A percentile compares a stretch with the other conserved stretches of the same genome.
Evolutionary conservation across 1,140 invertebrate genomes (phyloP).

Genomic region (Drosophila kanapiae): DNA sequence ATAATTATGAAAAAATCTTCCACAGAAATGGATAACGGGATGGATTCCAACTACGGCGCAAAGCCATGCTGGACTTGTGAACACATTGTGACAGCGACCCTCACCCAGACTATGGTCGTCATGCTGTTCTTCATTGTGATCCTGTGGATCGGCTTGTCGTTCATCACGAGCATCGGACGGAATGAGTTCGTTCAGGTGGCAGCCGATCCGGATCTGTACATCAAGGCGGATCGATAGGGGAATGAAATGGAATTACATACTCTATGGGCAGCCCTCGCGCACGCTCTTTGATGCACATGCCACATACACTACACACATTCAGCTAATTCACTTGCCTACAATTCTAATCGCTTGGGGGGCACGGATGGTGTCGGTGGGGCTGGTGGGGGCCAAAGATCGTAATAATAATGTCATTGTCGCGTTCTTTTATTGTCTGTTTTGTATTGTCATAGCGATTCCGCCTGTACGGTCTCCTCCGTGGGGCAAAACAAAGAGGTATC

Average conservation of each 20-base stretch:
- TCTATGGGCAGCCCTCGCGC: constrained; percentile 40
- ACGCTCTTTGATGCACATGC: constrained; percentile 39
- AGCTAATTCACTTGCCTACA: constrained; percentile 70
- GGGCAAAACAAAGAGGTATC: constrained; percentile 21
- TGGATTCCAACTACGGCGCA: constrained; percentile 17
- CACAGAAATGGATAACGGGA: background rate
- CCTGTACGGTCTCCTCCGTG: background rate
- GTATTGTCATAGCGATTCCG: constrained; percentile 41
- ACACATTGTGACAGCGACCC: constrained; percentile 5
- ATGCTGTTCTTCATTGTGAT: constrained; percentile 9
- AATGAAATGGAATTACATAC: constrained; percentile 4
- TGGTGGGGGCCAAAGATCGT: constrained; percentile 29
- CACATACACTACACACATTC: constrained; percentile 45
- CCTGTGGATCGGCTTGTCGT: constrained; percentile 24
- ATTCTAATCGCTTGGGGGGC: constrained; percentile 66
- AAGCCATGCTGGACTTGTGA: constrained; percentile 59
- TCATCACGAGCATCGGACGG: constrained; percentile 46
- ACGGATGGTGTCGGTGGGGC: background rate
- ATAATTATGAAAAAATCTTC: background rate
- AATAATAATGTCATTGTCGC: constrained; percentile 83
- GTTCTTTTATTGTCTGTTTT: constrained; percentile 63
- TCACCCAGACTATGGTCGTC: constrained; percentile 30
- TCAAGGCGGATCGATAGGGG: constrained; percentile 42
- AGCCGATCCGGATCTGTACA: constrained; percentile 40
- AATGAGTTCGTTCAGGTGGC: constrained; percentile 3